phyloP scores from a whole-genome alignment of 2,113 vertebrate genomes.

The Acinonyx jubatus region DNA sequence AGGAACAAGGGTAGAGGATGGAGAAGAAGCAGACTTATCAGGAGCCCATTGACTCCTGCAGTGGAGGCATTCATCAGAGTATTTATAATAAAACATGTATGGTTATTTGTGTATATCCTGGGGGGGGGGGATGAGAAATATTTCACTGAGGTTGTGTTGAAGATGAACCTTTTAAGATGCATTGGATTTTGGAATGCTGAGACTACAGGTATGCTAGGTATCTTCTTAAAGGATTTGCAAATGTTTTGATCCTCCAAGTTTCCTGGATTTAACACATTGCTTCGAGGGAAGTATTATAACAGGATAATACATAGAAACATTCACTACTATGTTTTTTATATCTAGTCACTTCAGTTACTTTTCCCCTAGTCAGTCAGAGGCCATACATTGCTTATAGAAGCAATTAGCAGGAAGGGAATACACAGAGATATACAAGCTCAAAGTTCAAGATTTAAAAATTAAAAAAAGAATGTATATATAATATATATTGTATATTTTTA shows the following conservation, averaged over 20 bases:
- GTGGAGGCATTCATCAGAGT: not conserved
- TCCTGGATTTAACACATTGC: not conserved
- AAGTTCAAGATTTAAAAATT: not conserved
- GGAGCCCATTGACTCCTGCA: not conserved
- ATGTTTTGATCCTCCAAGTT: not conserved
- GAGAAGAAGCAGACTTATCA: not conserved
- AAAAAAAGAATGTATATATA: not conserved
- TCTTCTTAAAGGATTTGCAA: not conserved
- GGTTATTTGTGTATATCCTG: not conserved
- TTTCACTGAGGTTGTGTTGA: not conserved
- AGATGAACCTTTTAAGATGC: not conserved
- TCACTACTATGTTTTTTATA: not conserved
- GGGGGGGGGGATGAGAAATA: not conserved
- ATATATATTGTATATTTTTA: not conserved
- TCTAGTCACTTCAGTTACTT: not conserved
- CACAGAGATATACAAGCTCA: not conserved
- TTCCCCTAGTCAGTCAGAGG: not conserved
- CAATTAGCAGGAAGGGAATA: not conserved
- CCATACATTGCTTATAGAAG: not conserved
- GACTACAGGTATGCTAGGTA: no score
- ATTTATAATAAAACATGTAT: not conserved
- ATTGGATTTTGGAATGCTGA: not conserved
- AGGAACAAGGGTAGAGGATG: not conserved
- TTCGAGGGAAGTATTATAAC: not conserved
- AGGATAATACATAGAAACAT: not conserved